Base-by-base conservation (phyloP, 2,888 invertebrate species). In the Metallyticus violacea region DNA sequence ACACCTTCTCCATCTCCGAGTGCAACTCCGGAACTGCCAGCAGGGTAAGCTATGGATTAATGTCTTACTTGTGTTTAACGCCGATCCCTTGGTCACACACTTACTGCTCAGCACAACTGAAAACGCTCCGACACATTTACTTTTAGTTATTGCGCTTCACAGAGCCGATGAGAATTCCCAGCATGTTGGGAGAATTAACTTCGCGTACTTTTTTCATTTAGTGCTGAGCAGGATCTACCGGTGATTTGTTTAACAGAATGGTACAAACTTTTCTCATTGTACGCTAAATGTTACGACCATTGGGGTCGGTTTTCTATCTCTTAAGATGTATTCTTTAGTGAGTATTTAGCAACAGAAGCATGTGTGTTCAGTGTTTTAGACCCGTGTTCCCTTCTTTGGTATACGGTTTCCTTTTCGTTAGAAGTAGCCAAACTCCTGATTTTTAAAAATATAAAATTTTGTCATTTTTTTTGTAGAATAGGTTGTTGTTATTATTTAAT, bases 1-100 rank as follows among this genome's bases (percentile, higher is more conserved):
- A 94, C 90, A 94, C 94, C 27, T 94, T 94, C 90, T 94, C 94
- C 86, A 93, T 94, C 89, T 93, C 94, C 79, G 94, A 94, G 89
- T 92, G 91, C 89, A 92, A 91, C 84, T 90, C 90, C 87, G 90
- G 90, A 76, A 90, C 90, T 88, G 91, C 90, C 27, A 86, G 90
- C 88, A 90, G 92, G 92, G 92, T 92, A 92, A 92, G 90, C 81
- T 62, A 62, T 62, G 40, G 40, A 62, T 62, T 62, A 15, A 22
- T 62, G 15, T 62, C 40, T 62, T 62, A 62, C 40, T 62, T 26
- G 15, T 22, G n/a, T 22, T 22, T 79, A 22, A 27, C 79, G 9
- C 26, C 79, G 26, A 79, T 62, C 40, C 40, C 40, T 62, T 62
- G 40, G 40, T 62, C 40, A 22, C 40, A 40, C 9, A 1, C 2